Base-by-base conservation (phyloP, 2,113 vertebrate species). In the Siniperca knerii region DNA sequence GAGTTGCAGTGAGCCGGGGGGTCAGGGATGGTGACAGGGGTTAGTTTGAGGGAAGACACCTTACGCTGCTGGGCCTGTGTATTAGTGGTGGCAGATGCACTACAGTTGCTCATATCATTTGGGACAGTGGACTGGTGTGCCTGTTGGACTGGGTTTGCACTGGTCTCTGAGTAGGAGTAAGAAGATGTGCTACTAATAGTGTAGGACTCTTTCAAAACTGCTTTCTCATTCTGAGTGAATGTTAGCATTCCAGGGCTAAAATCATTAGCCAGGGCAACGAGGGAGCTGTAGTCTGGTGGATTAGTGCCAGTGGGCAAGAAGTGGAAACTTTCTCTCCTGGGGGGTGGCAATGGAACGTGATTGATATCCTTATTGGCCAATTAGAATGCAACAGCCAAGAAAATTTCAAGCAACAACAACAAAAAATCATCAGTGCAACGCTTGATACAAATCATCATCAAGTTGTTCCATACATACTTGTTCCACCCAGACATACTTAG, bases 31-130 rank as follows among this genome's bases (percentile, higher is more conserved):
- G 97, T 96, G 88, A 95, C 89, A 7, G 90, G 96, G 81, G 96
- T 97, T 91, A 99, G 93, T 93, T 96, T 97, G 85, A 97, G 82
- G 57, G 97, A 96, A 21, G 98, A 97, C 74, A 97, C 91, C 87
- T 95, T 97, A 77, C 96, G 96, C 80, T 96, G 96, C 67, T 95
- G 96, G 81, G 94, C 90, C 21, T 96, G 95, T 42, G 67, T 91
- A 57, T 95, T 96, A 87, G 93, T 89, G 79, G 94, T 90, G 74
- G 92, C 92, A 70, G 96, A 87, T 81, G 93, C 76, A 88, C 23
- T 78, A 9, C 40, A 15, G 33, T 60, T 82, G 77, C 40, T 73
- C 2, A 42, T 37, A 46, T 90, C 50, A 65, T 82, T 82, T 0
- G 40, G 13, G 46, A 69, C 75, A 42, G 75, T 82, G 68, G 91